Percentiles rank a stretch among this genome's conserved stretches.
Evolutionary conservation across 2,797 vertebrate species (phyloP).

Genomic region (Atherinosoma microstoma): DNA sequence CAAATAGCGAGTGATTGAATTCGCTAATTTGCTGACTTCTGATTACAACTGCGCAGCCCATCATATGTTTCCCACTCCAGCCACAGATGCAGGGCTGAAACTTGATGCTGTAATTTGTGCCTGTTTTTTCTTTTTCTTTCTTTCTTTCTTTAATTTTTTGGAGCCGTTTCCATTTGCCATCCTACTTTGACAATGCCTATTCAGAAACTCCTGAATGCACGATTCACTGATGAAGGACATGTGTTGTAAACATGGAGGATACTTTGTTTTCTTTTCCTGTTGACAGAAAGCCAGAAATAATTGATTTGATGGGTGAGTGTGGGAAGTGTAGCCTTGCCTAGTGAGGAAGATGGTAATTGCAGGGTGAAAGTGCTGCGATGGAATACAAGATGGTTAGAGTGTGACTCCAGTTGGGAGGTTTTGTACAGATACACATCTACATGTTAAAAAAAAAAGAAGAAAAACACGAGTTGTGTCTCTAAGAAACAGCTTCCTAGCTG

Average conservation of each 20-base stretch:
- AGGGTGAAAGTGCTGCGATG: constrained; percentile 53
- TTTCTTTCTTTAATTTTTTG: not conserved
- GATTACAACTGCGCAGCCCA: constrained; percentile 38
- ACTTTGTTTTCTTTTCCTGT: constrained; percentile 15
- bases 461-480: not conserved
- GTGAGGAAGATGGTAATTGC: constrained; percentile 57
- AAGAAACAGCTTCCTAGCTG: not conserved
- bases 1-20: constrained; percentile 51
- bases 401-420: constrained; percentile 33
- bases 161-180: constrained; percentile 24
- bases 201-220: constrained; percentile 49
- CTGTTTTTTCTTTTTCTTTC: constrained; percentile 9
- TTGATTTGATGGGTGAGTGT: constrained; percentile 55
- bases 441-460: constrained; percentile 10
- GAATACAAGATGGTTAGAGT: constrained; percentile 45
- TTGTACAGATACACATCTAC: constrained; percentile 4
- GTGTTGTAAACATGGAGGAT: constrained; percentile 60
- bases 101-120: constrained; percentile 53
- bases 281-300: constrained; percentile 60
- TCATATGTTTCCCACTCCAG: constrained; percentile 30
- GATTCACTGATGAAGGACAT: constrained; percentile 61
- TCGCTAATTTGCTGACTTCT: constrained; percentile 46
- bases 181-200: constrained; percentile 49
- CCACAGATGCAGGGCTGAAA: constrained; percentile 13
- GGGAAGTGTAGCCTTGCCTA: constrained; percentile 51